Evolutionary conservation across 2,797 vertebrate genomes (phyloP).

Genomic region (Pelodytes ibericus): DNA sequence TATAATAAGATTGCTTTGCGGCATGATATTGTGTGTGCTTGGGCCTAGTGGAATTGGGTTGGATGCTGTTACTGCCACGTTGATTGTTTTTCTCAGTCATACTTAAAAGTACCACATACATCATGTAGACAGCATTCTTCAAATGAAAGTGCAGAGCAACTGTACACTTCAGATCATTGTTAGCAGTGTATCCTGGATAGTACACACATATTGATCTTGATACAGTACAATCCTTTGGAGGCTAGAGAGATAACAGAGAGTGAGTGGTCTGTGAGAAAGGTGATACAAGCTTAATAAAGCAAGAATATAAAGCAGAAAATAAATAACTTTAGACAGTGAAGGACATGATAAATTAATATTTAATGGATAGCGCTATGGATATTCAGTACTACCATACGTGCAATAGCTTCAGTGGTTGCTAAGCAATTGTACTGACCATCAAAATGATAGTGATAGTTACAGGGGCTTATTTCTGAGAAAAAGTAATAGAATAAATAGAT

Average conservation of each 20-base stretch:
- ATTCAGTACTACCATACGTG: no score
- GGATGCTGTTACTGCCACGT: no score
- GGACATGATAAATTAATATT: no score
- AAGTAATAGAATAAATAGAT: no score
- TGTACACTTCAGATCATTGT: constrained; percentile 3
- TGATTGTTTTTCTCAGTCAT: constrained; percentile 4
- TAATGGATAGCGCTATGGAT: no score
- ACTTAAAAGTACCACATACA: neutral
- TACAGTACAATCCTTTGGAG: neutral
- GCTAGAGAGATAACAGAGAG: neutral
- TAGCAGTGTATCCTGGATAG: neutral
- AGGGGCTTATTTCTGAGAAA: no score
- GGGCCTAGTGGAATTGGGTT: neutral
- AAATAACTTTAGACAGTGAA: neutral
- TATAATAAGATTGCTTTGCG: constrained; percentile 13
- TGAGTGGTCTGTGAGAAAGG: constrained; percentile 1
- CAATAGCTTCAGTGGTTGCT: no score
- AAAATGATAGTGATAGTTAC: no score
- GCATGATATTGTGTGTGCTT: neutral
- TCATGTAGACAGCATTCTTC: constrained; percentile 24
- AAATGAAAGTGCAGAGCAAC: no score
- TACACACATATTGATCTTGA: neutral
- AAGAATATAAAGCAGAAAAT: neutral
- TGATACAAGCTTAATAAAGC: neutral
- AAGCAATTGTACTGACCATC: no score